Base-by-base conservation (phyloP, 1,140 invertebrate species). In the Drosophila nebulosa region DNA sequence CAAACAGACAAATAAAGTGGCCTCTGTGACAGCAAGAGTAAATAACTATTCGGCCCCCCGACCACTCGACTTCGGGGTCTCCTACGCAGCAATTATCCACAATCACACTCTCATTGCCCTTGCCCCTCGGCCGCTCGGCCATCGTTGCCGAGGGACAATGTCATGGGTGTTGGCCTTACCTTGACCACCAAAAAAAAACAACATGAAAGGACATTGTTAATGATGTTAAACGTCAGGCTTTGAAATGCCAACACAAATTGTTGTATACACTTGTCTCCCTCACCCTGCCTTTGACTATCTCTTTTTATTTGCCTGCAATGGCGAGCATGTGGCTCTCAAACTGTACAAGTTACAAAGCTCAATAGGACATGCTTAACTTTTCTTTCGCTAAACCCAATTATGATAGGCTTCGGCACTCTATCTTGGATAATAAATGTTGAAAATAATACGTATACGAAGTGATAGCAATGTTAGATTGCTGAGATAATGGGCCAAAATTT, bases 171-270 rank as follows among this genome's bases (percentile, higher is more conserved):
- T 75, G 68, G 72, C 35, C 26, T 75, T 75, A 52, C 42, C 73
- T 74, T 75, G 64, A 59, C 71, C 58, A 75, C 35, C 52, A 57
- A 50, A 35, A 12, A 35, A 21, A 21, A 9, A 27, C 35, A 42
- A 62, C 64, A 75, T 74, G 71, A 75, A 69, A 69, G 64, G 64
- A 69, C 64, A 74, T 53, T 35, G 53, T 75, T 59, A 69, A 69
- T 75, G 71, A 75, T 75, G 72, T 69, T 63, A 35, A 68, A 63
- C 71, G 27, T 35, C 58, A 74, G 57, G 24, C 69, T 55, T 55
- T 65, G 18, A 26, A 46, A 14, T 21, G 39, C 1, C 24, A 26
- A 12, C 51, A 9, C 26, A n/a, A n/a, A n/a, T 26, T 21, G 50
- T 42, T 24, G 9, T 7, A 26, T 7, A 36, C 42, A 39, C 36